These are phyloP conservation scores for Phainopepla nitens DNA, from an alignment of 2,113 vertebrate genomes.

Conservation along the genomic window DNA sequence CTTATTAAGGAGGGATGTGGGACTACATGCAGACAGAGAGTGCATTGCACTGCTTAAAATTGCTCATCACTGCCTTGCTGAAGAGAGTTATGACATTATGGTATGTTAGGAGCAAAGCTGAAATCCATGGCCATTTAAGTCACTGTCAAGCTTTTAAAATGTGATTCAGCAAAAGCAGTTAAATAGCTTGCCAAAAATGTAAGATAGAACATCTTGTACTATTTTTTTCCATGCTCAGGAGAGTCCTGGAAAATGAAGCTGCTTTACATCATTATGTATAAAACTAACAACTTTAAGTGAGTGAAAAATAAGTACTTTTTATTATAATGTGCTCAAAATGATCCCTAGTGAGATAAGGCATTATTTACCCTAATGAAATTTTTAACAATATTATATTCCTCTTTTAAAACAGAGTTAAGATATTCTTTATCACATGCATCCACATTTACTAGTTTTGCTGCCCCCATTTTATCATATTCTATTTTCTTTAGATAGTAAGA, in stretches of 20 bases:
- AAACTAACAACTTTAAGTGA: slow-evolving; percentile 1
- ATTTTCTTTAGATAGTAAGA: neutral
- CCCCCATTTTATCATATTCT: neutral
- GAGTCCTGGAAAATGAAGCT: neutral
- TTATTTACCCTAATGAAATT: slow-evolving; percentile 37
- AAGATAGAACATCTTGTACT: neutral
- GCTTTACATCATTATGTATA: neutral
- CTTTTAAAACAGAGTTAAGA: neutral
- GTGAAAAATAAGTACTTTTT: slow-evolving; percentile 16
- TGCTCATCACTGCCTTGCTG: slow-evolving; percentile 39
- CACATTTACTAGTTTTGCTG: neutral
- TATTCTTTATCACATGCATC: neutral
- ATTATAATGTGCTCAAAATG: slow-evolving; percentile 16
- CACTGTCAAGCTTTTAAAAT: slow-evolving; percentile 49
- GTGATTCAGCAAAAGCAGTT: slow-evolving; percentile 45
- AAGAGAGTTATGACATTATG: slow-evolving; percentile 31
- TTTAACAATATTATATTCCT: neutral
- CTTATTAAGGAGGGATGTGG: slow-evolving; percentile 47
- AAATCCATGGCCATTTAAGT: slow-evolving; percentile 54
- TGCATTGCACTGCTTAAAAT: neutral
- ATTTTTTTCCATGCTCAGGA: neutral
- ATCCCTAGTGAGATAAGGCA: neutral
- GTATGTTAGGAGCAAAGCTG: slow-evolving; percentile 38
- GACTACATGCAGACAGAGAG: neutral
- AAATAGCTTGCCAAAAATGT: slow-evolving; percentile 40